Evolutionary conservation across 1,140 invertebrate species (phyloP).

Genomic region (Pygmarrhopalites habei): DNA sequence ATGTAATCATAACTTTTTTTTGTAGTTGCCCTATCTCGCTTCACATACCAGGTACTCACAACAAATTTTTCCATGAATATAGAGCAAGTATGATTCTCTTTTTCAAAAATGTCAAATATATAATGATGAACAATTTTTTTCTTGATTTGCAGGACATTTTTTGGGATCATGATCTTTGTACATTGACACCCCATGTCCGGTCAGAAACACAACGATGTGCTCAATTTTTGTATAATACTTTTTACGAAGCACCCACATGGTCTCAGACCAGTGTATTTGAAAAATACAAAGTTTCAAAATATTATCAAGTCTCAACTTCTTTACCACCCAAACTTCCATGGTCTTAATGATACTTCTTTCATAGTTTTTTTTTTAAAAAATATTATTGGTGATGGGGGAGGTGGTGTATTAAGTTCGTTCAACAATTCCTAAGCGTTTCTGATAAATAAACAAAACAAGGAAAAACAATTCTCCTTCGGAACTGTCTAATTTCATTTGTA

Average conservation of each 20-base stretch:
- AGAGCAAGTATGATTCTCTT: background rate
- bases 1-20: too few relatives aligned
- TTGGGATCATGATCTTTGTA: constrained; percentile 24
- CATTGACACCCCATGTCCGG: constrained; percentile 2
- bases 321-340: constrained; percentile 2
- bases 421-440: background rate
- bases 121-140: background rate
- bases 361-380: background rate
- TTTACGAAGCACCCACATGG: constrained; percentile 23
- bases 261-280: constrained; percentile 23
- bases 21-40: constrained; percentile 74
- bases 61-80: too few relatives aligned
- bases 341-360: background rate
- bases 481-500: too few relatives aligned
- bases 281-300: constrained; percentile 29
- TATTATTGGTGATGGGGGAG: background rate
- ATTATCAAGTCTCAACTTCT: background rate
- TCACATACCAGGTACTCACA: constrained; percentile 53
- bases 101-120: background rate
- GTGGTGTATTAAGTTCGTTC: too few relatives aligned
- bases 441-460: too few relatives aligned
- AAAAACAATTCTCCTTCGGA: too few relatives aligned
- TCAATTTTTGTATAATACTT: constrained; percentile 14
- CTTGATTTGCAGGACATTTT: constrained; percentile 14
- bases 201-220: constrained; percentile 18